phyloP scores from a whole-genome alignment of 1,140 invertebrate genomes.

The Cherax quadricarinatus region DNA sequence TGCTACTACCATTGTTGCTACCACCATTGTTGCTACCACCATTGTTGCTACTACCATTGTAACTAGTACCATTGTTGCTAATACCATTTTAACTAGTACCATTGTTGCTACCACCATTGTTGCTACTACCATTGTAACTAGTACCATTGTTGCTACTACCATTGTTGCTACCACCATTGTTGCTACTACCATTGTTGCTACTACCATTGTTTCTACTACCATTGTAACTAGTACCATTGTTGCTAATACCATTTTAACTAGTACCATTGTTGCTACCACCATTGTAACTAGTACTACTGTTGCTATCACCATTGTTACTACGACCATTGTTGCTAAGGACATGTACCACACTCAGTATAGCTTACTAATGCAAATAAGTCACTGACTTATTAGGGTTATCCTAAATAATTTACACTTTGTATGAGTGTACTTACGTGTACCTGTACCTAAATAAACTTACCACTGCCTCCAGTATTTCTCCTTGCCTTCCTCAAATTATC shows the following conservation, averaged over 20 bases:
- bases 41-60: neutral
- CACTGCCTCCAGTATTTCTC: too few relatives aligned
- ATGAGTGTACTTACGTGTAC: too few relatives aligned
- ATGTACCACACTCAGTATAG: too few relatives aligned
- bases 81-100: neutral
- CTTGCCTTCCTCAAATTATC: too few relatives aligned
- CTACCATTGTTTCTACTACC: neutral
- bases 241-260: conserved; percentile 1
- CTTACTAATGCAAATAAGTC: too few relatives aligned
- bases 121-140: neutral
- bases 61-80: neutral
- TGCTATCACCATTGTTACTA: neutral
- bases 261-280: neutral
- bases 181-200: neutral
- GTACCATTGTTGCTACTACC: neutral
- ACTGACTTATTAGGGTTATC: too few relatives aligned
- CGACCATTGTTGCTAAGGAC: neutral
- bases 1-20: too few relatives aligned
- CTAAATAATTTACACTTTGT: too few relatives aligned
- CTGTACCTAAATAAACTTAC: too few relatives aligned
- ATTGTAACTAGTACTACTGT: neutral
- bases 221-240: neutral
- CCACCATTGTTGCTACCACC: neutral
- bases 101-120: neutral
- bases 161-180: neutral